Evolutionary conservation across 1,140 invertebrate species (phyloP), one percentile per base, ranked within the genome.

Genomic region (Drosophila aff.): DNA sequence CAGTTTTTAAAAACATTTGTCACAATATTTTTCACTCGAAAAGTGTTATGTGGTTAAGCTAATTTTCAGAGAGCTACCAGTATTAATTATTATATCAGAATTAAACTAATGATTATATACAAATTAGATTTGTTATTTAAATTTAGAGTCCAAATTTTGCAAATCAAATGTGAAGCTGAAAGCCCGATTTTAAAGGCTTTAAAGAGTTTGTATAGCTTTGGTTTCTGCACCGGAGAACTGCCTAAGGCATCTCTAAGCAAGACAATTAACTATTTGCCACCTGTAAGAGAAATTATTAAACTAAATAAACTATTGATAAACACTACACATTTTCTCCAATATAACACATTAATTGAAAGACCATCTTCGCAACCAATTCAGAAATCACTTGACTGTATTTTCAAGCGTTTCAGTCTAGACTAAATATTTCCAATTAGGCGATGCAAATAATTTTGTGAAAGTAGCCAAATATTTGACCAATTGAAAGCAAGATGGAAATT

Each of bases 381-480:
- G n/a, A 2, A 15, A 5, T 18, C 15, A 18, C 9, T n/a, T 15
- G 7, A 18, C 7, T 43, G 15, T 16, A 57, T 36, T 58, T 43
- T 63, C n/a, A 63, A 38, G 63, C 16, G 2, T 26, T 50, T 23
- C 9, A 33, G 31, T 18, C 38, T 41, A 21, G 16, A 44, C 38
- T 58, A 36, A 21, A 23, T 47, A 47, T 16, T 71, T 16, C 21
- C 33, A 41, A 40, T 55, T 58, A 63, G 28, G 15, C 36, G 46
- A 31, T 31, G 55, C 68, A 73, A 73, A 61, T 74, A 52, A 40
- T 63, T 57, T 63, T 63, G 69, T 33, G 68, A 75, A 75, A 75
- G 68, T 73, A 49, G 40, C 46, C 46, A 75, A 83, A 80, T 83
- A 80, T 82, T 83, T 79, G 68, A 40, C 72, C 52, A 61, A 71